Conservation (phyloP, 2,113 vertebrate species). For the Bagarius yarrelli region DNA sequence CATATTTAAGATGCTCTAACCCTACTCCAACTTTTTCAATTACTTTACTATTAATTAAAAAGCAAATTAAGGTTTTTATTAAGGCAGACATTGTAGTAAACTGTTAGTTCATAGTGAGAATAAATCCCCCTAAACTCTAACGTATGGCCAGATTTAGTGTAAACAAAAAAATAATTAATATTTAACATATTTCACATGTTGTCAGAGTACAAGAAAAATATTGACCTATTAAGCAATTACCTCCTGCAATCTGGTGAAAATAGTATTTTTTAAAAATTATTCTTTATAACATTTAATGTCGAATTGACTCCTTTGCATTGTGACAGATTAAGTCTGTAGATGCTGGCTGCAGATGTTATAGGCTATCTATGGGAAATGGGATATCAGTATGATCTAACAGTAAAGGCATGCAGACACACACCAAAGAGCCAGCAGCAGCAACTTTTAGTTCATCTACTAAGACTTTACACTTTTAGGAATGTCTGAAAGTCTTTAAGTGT, state of each 20-base stretch:
- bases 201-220: background rate
- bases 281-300: background rate
- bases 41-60: too few relatives aligned
- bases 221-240: background rate
- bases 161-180: background rate
- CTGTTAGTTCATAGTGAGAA: too few relatives aligned
- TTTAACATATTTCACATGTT: background rate
- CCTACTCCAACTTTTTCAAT: too few relatives aligned
- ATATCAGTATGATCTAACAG: slow-evolving; percentile 23
- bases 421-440: background rate
- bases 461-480: background rate
- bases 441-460: background rate
- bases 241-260: background rate
- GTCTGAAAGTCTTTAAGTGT: background rate
- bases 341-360: background rate
- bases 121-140: too few relatives aligned
- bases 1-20: too few relatives aligned
- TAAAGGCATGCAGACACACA: slow-evolving; percentile 11
- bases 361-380: background rate
- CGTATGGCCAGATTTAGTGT: too few relatives aligned
- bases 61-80: too few relatives aligned
- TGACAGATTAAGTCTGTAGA: background rate
- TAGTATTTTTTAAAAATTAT: too few relatives aligned
- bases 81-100: too few relatives aligned
- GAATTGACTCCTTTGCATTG: background rate